Evolutionary conservation across 2,888 invertebrate species (phyloP).

Genomic region (Theretra japonica): DNA sequence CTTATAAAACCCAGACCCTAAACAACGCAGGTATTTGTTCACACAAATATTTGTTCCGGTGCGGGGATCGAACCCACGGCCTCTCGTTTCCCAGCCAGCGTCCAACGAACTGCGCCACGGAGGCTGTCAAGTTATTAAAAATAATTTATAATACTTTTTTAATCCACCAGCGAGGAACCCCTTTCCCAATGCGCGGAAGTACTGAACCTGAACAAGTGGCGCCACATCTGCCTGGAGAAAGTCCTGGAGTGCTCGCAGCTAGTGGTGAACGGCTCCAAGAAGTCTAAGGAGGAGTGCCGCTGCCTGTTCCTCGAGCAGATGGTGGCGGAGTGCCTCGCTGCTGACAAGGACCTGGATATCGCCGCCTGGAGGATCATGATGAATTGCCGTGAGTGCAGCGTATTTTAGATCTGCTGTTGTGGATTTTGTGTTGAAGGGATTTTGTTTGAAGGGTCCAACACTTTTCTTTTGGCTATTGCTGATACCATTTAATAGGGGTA

Average conservation of each 20-base stretch:
- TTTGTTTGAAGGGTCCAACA: too few species aligned
- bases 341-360: constrained; percentile 86
- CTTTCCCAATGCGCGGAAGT: constrained; percentile 87
- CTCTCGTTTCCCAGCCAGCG: too few species aligned
- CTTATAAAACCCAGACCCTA: too few species aligned
- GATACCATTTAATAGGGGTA: too few species aligned
- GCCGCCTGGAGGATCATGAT: constrained; percentile 89
- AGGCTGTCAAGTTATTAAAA: too few species aligned
- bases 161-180: constrained; percentile 82
- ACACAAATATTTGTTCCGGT: too few species aligned
- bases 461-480: too few species aligned
- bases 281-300: constrained; percentile 82
- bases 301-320: constrained; percentile 89
- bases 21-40: too few species aligned
- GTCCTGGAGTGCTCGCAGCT: constrained; percentile 89
- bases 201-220: constrained; percentile 88
- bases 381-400: constrained; percentile 86
- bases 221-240: constrained; percentile 89
- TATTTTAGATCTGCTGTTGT: background rate
- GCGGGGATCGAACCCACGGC: too few species aligned
- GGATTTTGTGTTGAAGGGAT: too few species aligned
- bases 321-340: constrained; percentile 89
- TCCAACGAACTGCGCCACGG: too few species aligned
- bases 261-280: constrained; percentile 70
- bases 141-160: background rate